Conservation (phyloP, 2,113 vertebrate genomes). For the Nibea coibor region DNA sequence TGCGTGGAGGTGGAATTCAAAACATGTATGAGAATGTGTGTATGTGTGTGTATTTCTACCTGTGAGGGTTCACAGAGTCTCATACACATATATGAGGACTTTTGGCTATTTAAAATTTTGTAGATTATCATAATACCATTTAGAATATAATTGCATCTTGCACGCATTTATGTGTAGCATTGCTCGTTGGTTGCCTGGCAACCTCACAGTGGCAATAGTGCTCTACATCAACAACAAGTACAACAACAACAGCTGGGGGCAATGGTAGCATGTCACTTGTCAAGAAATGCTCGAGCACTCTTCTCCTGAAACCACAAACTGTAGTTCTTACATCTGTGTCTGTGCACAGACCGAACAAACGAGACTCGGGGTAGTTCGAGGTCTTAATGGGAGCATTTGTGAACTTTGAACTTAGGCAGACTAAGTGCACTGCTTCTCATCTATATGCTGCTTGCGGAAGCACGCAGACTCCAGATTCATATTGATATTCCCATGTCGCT, state of each 20-base stretch:
- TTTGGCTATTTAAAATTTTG: background rate
- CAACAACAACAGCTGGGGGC: background rate
- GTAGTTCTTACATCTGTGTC: background rate
- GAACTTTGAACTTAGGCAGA: background rate
- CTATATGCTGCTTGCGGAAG: background rate
- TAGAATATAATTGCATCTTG: background rate
- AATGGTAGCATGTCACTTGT: background rate
- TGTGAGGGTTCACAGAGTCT: background rate
- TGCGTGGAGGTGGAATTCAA: conserved; percentile 2
- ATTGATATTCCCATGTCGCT: too few species aligned
- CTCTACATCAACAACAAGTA: background rate
- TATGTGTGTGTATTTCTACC: background rate
- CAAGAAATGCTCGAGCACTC: background rate
- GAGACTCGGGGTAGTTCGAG: background rate
- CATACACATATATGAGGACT: background rate
- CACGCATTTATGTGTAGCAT: background rate
- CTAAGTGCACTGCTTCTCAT: background rate
- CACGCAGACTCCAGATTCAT: too few species aligned
- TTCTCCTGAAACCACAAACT: background rate
- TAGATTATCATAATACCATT: too few species aligned
- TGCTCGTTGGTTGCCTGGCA: background rate
- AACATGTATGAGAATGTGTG: conserved; percentile 1
- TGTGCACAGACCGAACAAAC: background rate
- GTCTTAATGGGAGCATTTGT: background rate
- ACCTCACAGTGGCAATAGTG: background rate